phyloP scores from a whole-genome alignment of 2,888 invertebrate genomes.

The Euplagia quadripunctaria region DNA sequence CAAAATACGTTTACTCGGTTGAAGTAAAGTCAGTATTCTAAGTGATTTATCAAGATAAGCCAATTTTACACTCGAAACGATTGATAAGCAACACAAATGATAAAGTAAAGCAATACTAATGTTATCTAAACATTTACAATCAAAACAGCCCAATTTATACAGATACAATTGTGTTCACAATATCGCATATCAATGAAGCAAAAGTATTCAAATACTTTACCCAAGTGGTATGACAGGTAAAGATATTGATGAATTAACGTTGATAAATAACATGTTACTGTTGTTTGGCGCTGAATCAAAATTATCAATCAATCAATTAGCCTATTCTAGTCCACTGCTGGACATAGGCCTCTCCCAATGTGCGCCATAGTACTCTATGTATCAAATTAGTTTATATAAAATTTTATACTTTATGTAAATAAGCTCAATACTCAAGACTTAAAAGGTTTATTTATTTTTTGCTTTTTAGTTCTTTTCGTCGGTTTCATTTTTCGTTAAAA shows the following conservation, averaged over 20 bases:
- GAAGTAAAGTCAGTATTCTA: background rate
- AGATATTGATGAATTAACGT: slow-evolving; percentile 2
- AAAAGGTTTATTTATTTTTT: too few relatives aligned
- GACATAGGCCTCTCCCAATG: too few relatives aligned
- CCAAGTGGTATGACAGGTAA: background rate
- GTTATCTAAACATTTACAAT: slow-evolving; percentile 3
- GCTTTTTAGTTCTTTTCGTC: too few relatives aligned
- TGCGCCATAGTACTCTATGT: too few relatives aligned
- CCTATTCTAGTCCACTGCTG: too few relatives aligned
- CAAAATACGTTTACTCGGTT: background rate
- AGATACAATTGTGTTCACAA: background rate
- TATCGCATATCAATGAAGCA: background rate
- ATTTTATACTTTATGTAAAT: too few relatives aligned
- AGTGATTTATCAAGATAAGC: slow-evolving; percentile 11
- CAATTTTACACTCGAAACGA: background rate
- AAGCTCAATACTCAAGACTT: too few relatives aligned
- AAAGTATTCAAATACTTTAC: background rate
- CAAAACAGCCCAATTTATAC: slow-evolving; percentile 5
- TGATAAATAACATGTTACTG: slow-evolving; percentile 3
- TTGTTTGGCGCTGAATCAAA: too few relatives aligned
- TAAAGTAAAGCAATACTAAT: too few relatives aligned
- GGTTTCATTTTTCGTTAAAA: too few relatives aligned
- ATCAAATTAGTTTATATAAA: too few relatives aligned
- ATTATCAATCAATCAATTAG: too few relatives aligned
- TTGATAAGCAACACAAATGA: slow-evolving; percentile 1